These are phyloP conservation scores for Axinella damicornis DNA, from an alignment of 37 sponge, comb jelly and placozoan genomes.

Conservation along the genomic window DNA sequence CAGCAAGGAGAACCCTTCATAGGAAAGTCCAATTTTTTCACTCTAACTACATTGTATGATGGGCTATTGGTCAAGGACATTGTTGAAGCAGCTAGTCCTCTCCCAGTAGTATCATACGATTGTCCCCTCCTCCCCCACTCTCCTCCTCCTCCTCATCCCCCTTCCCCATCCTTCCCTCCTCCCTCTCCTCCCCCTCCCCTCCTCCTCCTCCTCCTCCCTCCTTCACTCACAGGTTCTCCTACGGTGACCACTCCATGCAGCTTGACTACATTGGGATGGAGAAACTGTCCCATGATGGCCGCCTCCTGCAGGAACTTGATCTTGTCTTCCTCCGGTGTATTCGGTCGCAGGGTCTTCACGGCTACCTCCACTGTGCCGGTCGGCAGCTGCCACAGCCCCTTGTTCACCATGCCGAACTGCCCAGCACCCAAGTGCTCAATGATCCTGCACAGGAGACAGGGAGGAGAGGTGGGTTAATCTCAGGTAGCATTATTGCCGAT, in stretches of 20 bases:
- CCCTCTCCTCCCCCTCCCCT: too few relatives aligned
- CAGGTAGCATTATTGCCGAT: too few relatives aligned
- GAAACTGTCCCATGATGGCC: slow-evolving; percentile 78
- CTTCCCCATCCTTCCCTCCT: too few relatives aligned
- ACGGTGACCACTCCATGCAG: slow-evolving; percentile 71
- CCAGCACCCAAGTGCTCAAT: slow-evolving; percentile 61
- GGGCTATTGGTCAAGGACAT: too few relatives aligned
- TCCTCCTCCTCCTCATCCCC: too few relatives aligned
- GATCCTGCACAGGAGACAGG: not conserved
- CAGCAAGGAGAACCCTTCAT: too few relatives aligned
- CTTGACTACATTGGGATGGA: slow-evolving; percentile 59
- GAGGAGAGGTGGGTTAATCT: not conserved
- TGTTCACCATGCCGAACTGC: slow-evolving; percentile 68
- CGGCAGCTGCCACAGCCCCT: slow-evolving; percentile 19
- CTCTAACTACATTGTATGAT: too few relatives aligned
- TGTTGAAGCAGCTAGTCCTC: too few relatives aligned
- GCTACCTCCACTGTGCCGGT: slow-evolving; percentile 43
- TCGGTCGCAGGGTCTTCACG: slow-evolving; percentile 49
- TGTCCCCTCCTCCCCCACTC: too few relatives aligned
- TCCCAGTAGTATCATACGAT: too few relatives aligned
- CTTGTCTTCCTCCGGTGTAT: slow-evolving; percentile 53
- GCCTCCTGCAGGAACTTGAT: slow-evolving; percentile 75
- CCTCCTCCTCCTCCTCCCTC: too few relatives aligned
- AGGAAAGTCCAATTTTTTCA: too few relatives aligned
- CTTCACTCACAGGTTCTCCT: slow-evolving; percentile 64